Percentiles rank a stretch among this genome's conserved stretches.
Evolutionary conservation across 2,888 invertebrate species (phyloP).

Genomic region (Priocnemis perturbator): DNA sequence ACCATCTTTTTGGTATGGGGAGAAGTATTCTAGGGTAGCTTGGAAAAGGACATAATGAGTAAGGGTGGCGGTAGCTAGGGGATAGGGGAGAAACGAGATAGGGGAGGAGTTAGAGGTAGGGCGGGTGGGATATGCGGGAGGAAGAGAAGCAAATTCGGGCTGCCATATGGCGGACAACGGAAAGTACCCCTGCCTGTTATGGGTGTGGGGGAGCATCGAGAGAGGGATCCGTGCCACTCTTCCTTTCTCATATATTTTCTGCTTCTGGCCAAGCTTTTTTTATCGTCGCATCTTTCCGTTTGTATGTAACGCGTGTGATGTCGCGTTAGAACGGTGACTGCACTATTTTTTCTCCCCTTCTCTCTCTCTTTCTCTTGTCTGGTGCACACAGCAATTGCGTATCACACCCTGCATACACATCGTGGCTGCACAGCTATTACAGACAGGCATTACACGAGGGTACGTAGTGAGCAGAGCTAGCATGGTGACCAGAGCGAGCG

Average conservation of each 20-base stretch:
- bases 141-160: slow-evolving; percentile 56
- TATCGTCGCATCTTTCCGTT: slow-evolving; percentile 50
- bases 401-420: not conserved
- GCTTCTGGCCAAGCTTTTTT: slow-evolving; percentile 37
- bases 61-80: slow-evolving; percentile 5
- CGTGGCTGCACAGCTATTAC: too few relatives aligned
- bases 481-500: not conserved
- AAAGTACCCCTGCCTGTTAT: slow-evolving; percentile 49
- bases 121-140: not conserved
- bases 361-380: slow-evolving; percentile 1
- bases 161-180: slow-evolving; percentile 69
- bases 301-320: slow-evolving; percentile 32
- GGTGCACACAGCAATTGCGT: not conserved
- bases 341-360: slow-evolving; percentile 1
- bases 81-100: not conserved
- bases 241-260: slow-evolving; percentile 52
- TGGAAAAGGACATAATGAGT: slow-evolving; percentile 3
- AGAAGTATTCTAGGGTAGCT: not conserved
- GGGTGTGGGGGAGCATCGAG: slow-evolving; percentile 62
- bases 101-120: not conserved
- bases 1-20: slow-evolving; percentile 1
- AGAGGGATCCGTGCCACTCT: slow-evolving; percentile 56
- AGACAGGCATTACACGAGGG: too few relatives aligned
- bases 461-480: too few relatives aligned
- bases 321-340: not conserved